These are phyloP conservation scores for Alosa alosa DNA, from an alignment of 2,113 vertebrate genomes.

Conservation along the genomic window DNA sequence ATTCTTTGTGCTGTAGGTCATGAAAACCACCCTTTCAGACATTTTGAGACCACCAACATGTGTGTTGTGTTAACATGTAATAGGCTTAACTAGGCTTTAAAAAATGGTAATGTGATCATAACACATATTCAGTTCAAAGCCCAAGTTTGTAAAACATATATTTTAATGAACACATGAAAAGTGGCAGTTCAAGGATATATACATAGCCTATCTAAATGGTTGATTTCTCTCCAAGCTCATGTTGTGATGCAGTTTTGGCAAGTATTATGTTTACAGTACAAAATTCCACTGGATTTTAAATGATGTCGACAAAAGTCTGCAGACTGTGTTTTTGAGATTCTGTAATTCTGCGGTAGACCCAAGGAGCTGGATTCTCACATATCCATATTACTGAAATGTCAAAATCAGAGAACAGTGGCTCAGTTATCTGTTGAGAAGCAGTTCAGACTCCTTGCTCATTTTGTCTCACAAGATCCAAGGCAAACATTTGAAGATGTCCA, in stretches of 20 bases:
- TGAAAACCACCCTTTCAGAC: background rate
- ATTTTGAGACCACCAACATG: background rate
- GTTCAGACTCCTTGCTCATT: too few species aligned
- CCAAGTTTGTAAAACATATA: background rate
- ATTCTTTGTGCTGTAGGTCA: background rate
- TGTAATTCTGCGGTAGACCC: background rate
- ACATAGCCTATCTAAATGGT: background rate
- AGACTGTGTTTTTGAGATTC: background rate
- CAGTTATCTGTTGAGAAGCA: too few species aligned
- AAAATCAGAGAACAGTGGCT: background rate
- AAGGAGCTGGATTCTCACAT: background rate
- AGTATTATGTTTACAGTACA: background rate
- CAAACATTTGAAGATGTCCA: too few species aligned
- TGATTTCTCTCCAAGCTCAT: background rate
- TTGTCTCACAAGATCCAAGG: too few species aligned
- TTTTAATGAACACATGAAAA: background rate
- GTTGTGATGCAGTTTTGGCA: background rate
- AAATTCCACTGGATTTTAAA: background rate
- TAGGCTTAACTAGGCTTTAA: background rate
- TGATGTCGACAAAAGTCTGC: background rate
- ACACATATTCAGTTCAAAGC: background rate
- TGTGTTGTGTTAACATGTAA: constrained; percentile 1
- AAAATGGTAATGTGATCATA: background rate
- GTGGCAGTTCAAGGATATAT: background rate
- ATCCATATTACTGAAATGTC: background rate